phyloP scores from a whole-genome alignment of 2,888 invertebrate species.

The Tanytarsus gracilentus region DNA sequence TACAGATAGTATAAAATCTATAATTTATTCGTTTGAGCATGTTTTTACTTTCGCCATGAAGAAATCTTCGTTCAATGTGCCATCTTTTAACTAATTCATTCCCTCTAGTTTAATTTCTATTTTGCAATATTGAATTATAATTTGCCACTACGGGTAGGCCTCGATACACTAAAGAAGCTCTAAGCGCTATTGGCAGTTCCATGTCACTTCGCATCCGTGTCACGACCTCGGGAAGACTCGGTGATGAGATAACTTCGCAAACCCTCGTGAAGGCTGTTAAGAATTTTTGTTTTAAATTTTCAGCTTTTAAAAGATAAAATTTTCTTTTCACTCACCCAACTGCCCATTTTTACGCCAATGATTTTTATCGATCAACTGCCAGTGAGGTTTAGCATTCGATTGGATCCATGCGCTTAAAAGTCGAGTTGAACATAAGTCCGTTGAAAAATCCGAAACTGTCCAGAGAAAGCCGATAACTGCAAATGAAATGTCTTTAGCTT shows the following conservation, averaged over 20 bases:
- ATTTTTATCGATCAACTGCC: slow-evolving; percentile 43
- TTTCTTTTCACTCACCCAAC: slow-evolving; percentile 31
- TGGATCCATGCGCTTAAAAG: slow-evolving; percentile 45
- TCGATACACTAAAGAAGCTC: slow-evolving; percentile 32
- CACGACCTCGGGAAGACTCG: not conserved
- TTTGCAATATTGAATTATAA: not conserved
- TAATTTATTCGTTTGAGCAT: too few species aligned
- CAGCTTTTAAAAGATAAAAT: slow-evolving; percentile 27
- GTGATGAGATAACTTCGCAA: slow-evolving; percentile 6
- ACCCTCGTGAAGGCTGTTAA: slow-evolving; percentile 15
- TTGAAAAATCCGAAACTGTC: slow-evolving; percentile 46
- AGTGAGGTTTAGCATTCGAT: slow-evolving; percentile 39
- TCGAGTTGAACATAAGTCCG: slow-evolving; percentile 45
- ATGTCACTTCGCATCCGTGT: slow-evolving; percentile 10
- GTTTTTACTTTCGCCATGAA: too few species aligned
- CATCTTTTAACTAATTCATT: not conserved
- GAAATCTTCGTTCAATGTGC: too few species aligned
- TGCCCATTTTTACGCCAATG: slow-evolving; percentile 41
- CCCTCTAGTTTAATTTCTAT: not conserved
- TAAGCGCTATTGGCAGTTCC: slow-evolving; percentile 22
- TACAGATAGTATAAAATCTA: too few species aligned
- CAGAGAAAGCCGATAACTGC: slow-evolving; percentile 47
- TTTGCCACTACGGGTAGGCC: slow-evolving; percentile 31
- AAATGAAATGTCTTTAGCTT: too few species aligned
- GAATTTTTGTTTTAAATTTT: not conserved